Evolutionary conservation across 2,797 vertebrate genomes (phyloP), one percentile per base, ranked within the genome.

Genomic region (Pempheris klunzingeri): DNA sequence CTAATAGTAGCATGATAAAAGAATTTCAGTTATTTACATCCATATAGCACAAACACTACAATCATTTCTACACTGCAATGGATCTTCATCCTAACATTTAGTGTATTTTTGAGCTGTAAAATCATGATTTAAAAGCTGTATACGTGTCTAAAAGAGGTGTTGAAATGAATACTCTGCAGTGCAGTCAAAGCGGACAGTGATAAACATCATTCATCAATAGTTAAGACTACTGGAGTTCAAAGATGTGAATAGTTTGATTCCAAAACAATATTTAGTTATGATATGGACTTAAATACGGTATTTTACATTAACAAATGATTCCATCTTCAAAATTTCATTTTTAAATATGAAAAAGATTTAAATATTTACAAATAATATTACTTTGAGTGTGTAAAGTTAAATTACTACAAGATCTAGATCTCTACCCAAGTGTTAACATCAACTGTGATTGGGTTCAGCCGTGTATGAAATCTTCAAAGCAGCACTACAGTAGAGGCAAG

Each of bases 301-400:
- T 82, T 80, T 90, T 87, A 90, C 81, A 87, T 73, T 32, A 26
- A 63, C 70, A 72, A 10, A 64, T 26, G 72, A 81, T 64, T 86
- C 43, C 7, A 26, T 65, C 47, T 58, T 80, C 6, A 77, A 66
- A 72, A 66, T 53, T 28, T 71, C 59, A 75, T 22, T 59, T 86
- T 92, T 92, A 92, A 92, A 93, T 92, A 92, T 74, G 78, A 74
- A 71, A 77, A 60, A 66, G 32, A 74, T 74, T 79, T 69, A 62
- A 83, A 82, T 92, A 93, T 92, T 63, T 92, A 92, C 90, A 92
- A 86, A 86, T 83, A 88, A 86, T 78, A 83, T 86, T 87, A 87
- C 57, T 67, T 38, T 30, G 34, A 74, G 28, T 12, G 52, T 68
- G 78, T 76, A 39, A 75, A 81, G 83, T 84, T 90, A 90, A 89